These are phyloP conservation scores for Synchiropus splendidus DNA, from an alignment of 2,113 vertebrate genomes.

Conservation along the genomic window DNA sequence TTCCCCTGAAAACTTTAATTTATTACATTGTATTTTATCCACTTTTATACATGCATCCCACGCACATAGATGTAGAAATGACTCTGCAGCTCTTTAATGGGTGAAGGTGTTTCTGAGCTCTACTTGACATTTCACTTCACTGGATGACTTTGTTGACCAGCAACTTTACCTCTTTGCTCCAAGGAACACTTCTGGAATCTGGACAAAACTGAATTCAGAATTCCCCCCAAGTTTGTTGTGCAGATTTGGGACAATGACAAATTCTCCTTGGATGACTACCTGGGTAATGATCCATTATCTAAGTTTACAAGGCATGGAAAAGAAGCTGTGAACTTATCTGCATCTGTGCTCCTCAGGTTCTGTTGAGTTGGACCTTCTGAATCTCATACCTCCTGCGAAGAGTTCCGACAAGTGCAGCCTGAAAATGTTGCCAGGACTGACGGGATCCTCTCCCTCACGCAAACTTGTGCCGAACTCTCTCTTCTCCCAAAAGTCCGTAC, in stretches of 20 bases:
- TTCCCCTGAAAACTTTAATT: too few species aligned
- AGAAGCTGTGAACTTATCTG: neutral
- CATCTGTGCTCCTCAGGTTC: conserved; percentile 37
- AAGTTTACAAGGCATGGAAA: neutral
- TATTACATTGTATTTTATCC: too few species aligned
- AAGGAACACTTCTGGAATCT: conserved; percentile 97
- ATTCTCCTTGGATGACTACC: conserved; percentile 94
- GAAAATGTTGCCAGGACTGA: conserved; percentile 73
- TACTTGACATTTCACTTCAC: too few species aligned
- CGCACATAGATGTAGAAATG: too few species aligned
- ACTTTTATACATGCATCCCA: too few species aligned
- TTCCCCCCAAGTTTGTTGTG: conserved; percentile 83
- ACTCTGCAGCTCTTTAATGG: too few species aligned
- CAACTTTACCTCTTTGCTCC: conserved; percentile 15
- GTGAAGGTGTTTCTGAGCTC: too few species aligned
- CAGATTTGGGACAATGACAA: conserved; percentile 99
- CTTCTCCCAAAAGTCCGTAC: conserved; percentile 90
- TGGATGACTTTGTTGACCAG: neutral
- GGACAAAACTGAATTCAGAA: conserved; percentile 90
- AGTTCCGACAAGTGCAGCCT: conserved; percentile 79
- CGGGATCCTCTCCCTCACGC: conserved; percentile 41
- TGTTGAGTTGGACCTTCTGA: conserved; percentile 81
- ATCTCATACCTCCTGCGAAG: conserved; percentile 80
- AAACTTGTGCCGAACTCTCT: conserved; percentile 67
- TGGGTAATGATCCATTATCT: conserved; percentile 72